Conservation (phyloP, 2,113 vertebrate genomes). For the Chaetorhynchus papuensis region DNA sequence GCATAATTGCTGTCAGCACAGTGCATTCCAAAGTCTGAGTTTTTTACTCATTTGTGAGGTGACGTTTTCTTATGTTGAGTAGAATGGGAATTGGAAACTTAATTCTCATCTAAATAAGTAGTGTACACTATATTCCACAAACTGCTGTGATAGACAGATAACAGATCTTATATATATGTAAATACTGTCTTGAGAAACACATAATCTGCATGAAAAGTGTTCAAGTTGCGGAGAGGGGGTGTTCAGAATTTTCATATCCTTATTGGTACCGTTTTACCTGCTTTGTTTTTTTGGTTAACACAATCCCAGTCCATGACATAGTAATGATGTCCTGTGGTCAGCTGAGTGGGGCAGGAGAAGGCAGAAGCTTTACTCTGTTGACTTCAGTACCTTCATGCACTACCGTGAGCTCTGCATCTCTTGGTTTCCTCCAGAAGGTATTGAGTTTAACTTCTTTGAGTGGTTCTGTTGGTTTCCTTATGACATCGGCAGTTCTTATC, state of each 20-base stretch:
- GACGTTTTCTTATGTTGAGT: neutral
- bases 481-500: neutral
- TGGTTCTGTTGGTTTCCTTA: neutral
- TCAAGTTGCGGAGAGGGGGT: neutral
- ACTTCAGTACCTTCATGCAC: neutral
- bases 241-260: neutral
- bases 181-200: neutral
- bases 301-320: rapidly evolving
- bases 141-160: neutral
- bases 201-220: neutral
- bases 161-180: neutral
- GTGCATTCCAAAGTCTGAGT: neutral
- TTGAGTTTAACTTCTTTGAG: neutral
- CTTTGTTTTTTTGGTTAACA: neutral
- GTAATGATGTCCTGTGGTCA: neutral
- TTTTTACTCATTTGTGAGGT: neutral
- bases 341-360: neutral
- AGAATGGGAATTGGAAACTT: neutral
- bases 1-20: neutral
- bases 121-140: neutral
- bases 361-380: neutral
- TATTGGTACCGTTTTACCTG: neutral
- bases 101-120: neutral
- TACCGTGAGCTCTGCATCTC: rapidly evolving
- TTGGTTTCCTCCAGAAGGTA: neutral